phyloP scores from a whole-genome alignment of 35 echinoderm and acorn worm genomes.

The Lytechinus pictus region DNA sequence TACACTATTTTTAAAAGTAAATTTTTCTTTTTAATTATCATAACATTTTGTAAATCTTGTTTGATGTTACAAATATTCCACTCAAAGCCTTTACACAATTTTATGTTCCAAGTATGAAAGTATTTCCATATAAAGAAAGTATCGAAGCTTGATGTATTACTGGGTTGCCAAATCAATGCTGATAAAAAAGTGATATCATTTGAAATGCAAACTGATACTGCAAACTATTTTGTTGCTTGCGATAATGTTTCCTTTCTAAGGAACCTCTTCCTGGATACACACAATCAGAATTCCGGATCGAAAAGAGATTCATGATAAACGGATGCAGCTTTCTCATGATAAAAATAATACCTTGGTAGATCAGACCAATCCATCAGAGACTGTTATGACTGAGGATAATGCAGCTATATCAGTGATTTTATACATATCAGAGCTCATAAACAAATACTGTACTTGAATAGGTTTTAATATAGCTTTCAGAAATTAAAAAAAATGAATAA shows the following conservation, averaged over 20 bases:
- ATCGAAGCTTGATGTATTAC: too few relatives aligned
- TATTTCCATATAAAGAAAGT: too few relatives aligned
- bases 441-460: too few relatives aligned
- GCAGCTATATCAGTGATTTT: too few relatives aligned
- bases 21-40: too few relatives aligned
- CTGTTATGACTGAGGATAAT: not conserved
- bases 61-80: not conserved
- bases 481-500: too few relatives aligned
- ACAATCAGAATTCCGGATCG: not conserved
- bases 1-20: not conserved
- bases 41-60: too few relatives aligned
- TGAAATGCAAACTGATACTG: not conserved
- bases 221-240: not conserved
- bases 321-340: not conserved
- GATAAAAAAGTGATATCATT: too few relatives aligned
- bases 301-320: not conserved
- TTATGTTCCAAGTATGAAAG: not conserved
- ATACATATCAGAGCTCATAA: too few relatives aligned
- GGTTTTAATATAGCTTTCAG: too few relatives aligned
- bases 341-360: not conserved
- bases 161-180: not conserved
- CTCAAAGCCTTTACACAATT: not conserved
- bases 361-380: not conserved
- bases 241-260: conserved; percentile 6
- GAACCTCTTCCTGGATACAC: not conserved